phyloP scores from a whole-genome alignment of 2,888 invertebrate species.

The Charanyca ferruginea region DNA sequence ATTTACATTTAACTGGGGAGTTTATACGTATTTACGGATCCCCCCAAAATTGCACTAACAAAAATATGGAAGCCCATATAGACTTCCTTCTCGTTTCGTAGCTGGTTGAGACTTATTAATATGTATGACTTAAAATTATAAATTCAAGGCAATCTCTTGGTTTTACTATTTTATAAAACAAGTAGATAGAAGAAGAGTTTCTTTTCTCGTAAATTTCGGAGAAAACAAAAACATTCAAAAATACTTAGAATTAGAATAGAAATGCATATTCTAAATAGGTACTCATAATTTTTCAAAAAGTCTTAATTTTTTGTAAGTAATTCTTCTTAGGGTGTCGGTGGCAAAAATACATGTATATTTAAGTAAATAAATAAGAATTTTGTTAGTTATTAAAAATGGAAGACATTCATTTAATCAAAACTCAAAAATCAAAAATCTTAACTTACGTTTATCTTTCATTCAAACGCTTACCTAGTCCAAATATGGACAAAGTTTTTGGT shows the following conservation, averaged over 20 bases:
- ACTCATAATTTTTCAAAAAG: slow-evolving; percentile 13
- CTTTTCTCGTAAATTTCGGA: not conserved
- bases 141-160: slow-evolving; percentile 42
- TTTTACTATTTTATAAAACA: not conserved
- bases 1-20: slow-evolving; percentile 84
- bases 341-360: no score
- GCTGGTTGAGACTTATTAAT: slow-evolving; percentile 65
- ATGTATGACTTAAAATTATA: slow-evolving; percentile 5
- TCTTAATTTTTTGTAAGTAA: not conserved
- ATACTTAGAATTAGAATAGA: not conserved
- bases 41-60: slow-evolving; percentile 89
- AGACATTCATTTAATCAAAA: slow-evolving; percentile 15
- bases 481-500: slow-evolving; percentile 18
- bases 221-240: not conserved
- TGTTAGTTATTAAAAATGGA: slow-evolving; percentile 5
- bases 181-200: not conserved
- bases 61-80: slow-evolving; percentile 80
- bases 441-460: slow-evolving; percentile 9
- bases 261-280: slow-evolving; percentile 7
- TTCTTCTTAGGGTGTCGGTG: no score
- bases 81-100: slow-evolving; percentile 69
- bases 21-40: slow-evolving; percentile 62
- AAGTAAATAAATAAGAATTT: no score
- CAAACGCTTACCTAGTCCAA: slow-evolving; percentile 15
- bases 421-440: not conserved